These are phyloP conservation scores for Bombylius discolor DNA, from an alignment of 2,888 invertebrate genomes.

Conservation along the genomic window DNA sequence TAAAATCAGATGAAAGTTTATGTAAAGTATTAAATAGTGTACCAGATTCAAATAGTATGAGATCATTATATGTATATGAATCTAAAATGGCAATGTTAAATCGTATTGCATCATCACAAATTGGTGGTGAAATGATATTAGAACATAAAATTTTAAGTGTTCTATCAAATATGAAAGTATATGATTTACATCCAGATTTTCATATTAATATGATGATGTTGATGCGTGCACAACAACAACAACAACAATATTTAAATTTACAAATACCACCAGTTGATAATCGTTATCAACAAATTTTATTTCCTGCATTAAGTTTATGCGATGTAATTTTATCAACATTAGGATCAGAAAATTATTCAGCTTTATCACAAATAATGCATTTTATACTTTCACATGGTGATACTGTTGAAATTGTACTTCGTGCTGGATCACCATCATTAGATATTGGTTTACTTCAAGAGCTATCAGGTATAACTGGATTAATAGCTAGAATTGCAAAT, in stretches of 20 bases:
- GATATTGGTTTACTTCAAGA: constrained; percentile 56
- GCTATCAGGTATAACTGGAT: constrained; percentile 61
- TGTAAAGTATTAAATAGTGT: constrained; percentile 48
- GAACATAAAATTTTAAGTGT: constrained; percentile 47
- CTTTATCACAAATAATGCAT: constrained; percentile 65
- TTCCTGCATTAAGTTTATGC: constrained; percentile 70
- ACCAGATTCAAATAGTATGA: constrained; percentile 54
- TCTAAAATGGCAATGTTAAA: constrained; percentile 71
- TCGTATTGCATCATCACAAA: constrained; percentile 51
- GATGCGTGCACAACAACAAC: constrained; percentile 23
- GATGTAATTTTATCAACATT: constrained; percentile 69
- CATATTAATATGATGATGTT: constrained; percentile 22
- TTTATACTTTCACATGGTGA: constrained; percentile 72
- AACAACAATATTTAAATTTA: constrained; percentile 18
- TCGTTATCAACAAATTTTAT: constrained; percentile 69
- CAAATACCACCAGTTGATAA: constrained; percentile 51
- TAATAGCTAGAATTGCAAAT: constrained; percentile 56
- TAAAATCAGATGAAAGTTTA: constrained; percentile 59
- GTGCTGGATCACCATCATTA: constrained; percentile 53
- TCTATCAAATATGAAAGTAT: constrained; percentile 54
- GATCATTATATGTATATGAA: constrained; percentile 73
- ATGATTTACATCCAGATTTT: constrained; percentile 60
- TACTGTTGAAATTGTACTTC: constrained; percentile 62
- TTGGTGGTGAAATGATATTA: constrained; percentile 52
- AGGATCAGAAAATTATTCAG: constrained; percentile 71